Base-by-base conservation (phyloP, 2,888 invertebrate species). In the Caenorhabditis wallacei region DNA sequence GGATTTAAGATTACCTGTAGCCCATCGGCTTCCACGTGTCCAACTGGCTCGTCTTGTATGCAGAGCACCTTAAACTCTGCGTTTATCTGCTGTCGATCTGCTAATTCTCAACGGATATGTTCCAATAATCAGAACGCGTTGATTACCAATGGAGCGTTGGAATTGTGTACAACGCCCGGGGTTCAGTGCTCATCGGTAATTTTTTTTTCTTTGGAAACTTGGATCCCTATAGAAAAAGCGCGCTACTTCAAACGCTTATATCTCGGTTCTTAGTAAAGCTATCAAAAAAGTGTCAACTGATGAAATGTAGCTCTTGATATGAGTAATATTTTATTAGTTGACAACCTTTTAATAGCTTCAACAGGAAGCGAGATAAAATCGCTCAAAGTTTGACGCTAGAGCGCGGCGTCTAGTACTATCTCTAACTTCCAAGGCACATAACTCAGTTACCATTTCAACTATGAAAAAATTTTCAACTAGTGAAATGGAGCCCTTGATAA, bases 111-210 rank as follows among this genome's bases (percentile, higher is more conserved):
- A 30, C 80, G 90, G 35, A 87, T 91, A 40, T 91, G 91, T 66
- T 89, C 91, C 13, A 85, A 84, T 43, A 86, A 87, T 48, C 88
- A 88, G 75, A 86, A 88, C 57, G 91, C 91, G 10, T 78, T 91
- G 24, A 80, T 91, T n/a, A 84, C 84, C 1, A 82, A 83, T 20
- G 88, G 88, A n/a, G 72, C 81, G 10, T 63, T 88, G 7, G 90
- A 89, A 56, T 69, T 82, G 24, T 91, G 91, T 74, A 88, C 88
- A 10, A 88, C 89, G 5, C 90, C 90, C 0, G 90, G 90, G 16
- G 64, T 85, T 2, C 74, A 83, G 10, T 90, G 90, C 43, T 88
- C 82, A 22, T 56, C 72, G 63, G 80, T 75, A 51, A 69, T 3
- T 30, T 3, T 24, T 43, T 22, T 26, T 24, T 18, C 16, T 37